Conservation (phyloP, 2,888 invertebrate species). For the Autographa pulchrina region DNA sequence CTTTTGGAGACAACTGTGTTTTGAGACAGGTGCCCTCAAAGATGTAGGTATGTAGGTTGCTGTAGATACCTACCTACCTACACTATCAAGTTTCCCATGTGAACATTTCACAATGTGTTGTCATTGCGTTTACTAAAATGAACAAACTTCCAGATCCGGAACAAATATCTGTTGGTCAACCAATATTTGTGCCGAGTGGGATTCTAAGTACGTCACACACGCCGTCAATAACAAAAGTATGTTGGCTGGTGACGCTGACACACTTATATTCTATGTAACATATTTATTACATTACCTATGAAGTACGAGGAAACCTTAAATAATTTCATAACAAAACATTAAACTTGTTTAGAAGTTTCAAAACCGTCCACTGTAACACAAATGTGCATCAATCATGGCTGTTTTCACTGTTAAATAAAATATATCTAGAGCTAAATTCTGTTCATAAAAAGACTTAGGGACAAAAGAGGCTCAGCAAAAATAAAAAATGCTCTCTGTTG, state of each 20-base stretch:
- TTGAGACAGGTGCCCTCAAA: neutral
- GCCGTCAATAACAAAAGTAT: neutral
- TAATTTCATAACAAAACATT: neutral
- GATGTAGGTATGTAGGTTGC: neutral
- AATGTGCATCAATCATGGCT: constrained; percentile 4
- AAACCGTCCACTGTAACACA: neutral
- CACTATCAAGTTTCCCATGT: neutral
- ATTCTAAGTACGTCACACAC: neutral
- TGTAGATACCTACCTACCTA: too few species aligned
- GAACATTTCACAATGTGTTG: neutral
- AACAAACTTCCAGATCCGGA: neutral
- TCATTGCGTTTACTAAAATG: neutral
- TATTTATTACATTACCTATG: neutral
- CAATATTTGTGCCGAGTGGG: neutral
- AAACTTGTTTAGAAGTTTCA: neutral
- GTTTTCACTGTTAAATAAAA: neutral
- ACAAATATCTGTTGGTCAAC: neutral
- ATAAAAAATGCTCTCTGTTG: constrained; percentile 47
- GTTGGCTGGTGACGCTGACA: neutral
- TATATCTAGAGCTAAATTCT: neutral
- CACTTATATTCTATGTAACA: too few species aligned
- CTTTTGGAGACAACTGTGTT: neutral
- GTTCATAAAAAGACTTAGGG: constrained; percentile 30
- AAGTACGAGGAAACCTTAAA: neutral
- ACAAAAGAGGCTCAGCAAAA: constrained; percentile 42